Conservation (phyloP, 2,888 invertebrate species). For the Zygogramma bicolorata region DNA sequence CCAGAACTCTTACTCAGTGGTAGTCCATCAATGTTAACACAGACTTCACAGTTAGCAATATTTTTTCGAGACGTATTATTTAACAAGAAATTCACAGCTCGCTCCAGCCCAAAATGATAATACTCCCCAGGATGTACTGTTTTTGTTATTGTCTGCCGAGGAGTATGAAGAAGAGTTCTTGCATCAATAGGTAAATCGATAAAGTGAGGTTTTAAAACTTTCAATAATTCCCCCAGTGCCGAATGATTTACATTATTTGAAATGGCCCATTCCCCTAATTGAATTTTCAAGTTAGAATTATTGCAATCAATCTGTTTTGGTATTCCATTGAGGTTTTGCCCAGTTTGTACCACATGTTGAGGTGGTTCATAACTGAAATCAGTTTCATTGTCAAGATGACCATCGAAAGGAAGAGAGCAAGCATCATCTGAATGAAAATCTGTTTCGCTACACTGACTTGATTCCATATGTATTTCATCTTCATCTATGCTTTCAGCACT, state of each 20-base stretch:
- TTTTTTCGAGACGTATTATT: no score
- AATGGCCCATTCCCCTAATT: not conserved
- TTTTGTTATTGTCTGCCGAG: no score
- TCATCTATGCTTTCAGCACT: not conserved
- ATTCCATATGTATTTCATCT: not conserved
- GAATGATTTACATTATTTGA: not conserved
- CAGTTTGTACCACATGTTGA: not conserved
- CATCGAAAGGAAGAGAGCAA: not conserved
- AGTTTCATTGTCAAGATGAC: not conserved
- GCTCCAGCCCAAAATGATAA: no score
- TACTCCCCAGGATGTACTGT: no score
- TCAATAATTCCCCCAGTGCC: no score
- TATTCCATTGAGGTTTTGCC: not conserved
- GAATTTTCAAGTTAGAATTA: not conserved
- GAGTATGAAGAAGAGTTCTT: no score
- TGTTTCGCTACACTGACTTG: not conserved
- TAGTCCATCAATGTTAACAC: no score
- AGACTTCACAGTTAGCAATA: no score
- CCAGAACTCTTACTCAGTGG: no score
- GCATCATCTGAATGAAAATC: not conserved
- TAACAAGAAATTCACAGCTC: no score
- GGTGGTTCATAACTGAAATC: not conserved
- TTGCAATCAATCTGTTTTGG: not conserved
- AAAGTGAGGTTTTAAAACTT: no score
- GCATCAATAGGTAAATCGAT: no score